A percentile compares a stretch with the other conserved stretches of the same genome.
Conservation (phyloP, 2,113 vertebrate species). For the Corythoichthys intestinalis region DNA sequence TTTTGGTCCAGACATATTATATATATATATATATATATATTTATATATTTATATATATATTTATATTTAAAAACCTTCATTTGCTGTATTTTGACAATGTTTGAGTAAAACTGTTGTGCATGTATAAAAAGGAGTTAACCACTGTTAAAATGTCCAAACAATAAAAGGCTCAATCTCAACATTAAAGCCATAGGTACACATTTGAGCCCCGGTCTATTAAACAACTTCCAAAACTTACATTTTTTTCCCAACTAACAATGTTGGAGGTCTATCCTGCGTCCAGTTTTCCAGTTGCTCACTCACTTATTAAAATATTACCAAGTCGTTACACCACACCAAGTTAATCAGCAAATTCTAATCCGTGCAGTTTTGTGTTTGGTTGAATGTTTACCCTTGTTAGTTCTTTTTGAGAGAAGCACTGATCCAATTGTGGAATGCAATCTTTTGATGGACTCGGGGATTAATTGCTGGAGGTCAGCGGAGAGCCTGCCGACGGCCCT, state of each 20-base stretch:
- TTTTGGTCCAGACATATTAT: too few species aligned
- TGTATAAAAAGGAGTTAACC: not conserved
- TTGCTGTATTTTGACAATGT: not conserved
- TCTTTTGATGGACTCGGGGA: conserved; percentile 44
- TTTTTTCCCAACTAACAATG: not conserved
- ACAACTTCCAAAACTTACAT: not conserved
- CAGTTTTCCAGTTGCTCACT: not conserved
- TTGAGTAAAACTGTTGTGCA: not conserved
- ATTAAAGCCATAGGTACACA: not conserved
- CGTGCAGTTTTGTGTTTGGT: conserved; percentile 11
- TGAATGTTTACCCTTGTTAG: conserved; percentile 20
- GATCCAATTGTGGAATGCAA: conserved; percentile 53
- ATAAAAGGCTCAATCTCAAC: not conserved
- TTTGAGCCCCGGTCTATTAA: not conserved
- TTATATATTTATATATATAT: too few species aligned
- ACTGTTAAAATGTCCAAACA: not conserved
- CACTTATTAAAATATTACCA: not conserved
- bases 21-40: too few species aligned
- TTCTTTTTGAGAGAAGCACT: conserved; percentile 25
- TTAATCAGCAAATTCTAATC: not conserved
- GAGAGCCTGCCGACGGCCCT: conserved; percentile 50
- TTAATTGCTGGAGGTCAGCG: conserved; percentile 47
- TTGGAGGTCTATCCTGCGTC: not conserved
- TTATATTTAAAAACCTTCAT: not conserved
- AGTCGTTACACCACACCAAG: not conserved